phyloP scores from a whole-genome alignment of 2,113 vertebrate species.

The Arenaria interpres region DNA sequence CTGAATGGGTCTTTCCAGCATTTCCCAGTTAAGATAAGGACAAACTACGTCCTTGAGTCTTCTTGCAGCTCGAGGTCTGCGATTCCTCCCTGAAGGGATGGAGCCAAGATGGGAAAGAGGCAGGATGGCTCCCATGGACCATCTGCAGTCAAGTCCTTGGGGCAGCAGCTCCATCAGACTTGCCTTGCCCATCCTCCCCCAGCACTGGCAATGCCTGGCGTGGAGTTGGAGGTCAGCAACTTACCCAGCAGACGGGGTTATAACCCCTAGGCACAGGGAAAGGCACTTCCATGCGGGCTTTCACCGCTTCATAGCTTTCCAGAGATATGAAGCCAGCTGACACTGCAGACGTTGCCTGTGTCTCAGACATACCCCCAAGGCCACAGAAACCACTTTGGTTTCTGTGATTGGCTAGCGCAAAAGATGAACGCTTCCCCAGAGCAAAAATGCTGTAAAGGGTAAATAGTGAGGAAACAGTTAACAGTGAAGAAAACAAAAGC shows the following conservation, averaged over 20 bases:
- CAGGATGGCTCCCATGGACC: background rate
- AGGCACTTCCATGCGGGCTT: background rate
- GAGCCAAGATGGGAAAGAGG: background rate
- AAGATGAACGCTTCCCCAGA: background rate
- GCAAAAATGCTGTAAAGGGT: background rate
- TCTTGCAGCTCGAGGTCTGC: background rate
- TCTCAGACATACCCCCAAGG: background rate
- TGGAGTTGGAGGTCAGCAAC: background rate
- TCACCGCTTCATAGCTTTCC: background rate
- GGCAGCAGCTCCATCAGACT: background rate
- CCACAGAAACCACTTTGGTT: rapidly evolving
- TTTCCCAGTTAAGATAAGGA: background rate
- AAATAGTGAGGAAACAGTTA: background rate
- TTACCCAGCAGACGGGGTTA: background rate
- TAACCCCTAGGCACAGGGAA: background rate
- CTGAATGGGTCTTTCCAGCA: background rate
- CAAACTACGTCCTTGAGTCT: background rate
- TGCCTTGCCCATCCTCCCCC: background rate
- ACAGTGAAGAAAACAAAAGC: background rate
- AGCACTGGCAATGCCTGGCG: rapidly evolving
- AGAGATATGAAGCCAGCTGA: background rate
- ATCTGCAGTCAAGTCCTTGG: background rate
- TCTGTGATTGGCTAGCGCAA: background rate
- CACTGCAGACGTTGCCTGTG: rapidly evolving
- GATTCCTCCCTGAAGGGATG: background rate